phyloP scores from a whole-genome alignment of 1,140 invertebrate species.

The Eumeta japonica region DNA sequence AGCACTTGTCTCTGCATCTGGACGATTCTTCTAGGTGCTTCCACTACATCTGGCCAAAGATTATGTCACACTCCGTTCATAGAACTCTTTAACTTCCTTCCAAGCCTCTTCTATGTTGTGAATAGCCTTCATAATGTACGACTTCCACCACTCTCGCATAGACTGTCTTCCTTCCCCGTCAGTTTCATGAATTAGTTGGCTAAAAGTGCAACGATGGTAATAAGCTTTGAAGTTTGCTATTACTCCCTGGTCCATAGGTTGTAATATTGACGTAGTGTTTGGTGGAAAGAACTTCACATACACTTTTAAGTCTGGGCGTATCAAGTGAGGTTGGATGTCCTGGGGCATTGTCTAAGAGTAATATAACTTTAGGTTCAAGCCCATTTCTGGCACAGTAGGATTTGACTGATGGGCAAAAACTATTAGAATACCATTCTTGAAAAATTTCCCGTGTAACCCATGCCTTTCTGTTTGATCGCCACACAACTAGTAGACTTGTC shows the following conservation, averaged over 20 bases:
- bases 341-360: constrained; percentile 27
- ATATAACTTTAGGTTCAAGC: constrained; percentile 17
- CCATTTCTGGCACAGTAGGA: constrained; percentile 18
- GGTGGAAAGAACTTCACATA: constrained; percentile 22
- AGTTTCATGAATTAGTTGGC: neutral
- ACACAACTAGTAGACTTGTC: constrained; percentile 35
- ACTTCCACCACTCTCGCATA: neutral
- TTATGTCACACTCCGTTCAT: neutral
- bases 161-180: neutral
- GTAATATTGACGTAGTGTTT: constrained; percentile 23
- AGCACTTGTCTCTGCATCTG: neutral
- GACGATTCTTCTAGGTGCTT: neutral
- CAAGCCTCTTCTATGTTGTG: neutral
- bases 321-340: constrained; percentile 17
- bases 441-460: constrained; percentile 41
- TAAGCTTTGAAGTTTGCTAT: too few species aligned
- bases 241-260: too few species aligned
- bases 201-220: neutral
- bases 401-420: constrained; percentile 24
- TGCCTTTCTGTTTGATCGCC: constrained; percentile 38
- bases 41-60: neutral
- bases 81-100: neutral
- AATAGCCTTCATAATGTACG: neutral
- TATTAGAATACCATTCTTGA: constrained; percentile 27
- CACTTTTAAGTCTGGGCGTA: constrained; percentile 12